These are phyloP conservation scores for Phorcus lineatus DNA, from an alignment of 2,888 invertebrate genomes.

Conservation along the genomic window DNA sequence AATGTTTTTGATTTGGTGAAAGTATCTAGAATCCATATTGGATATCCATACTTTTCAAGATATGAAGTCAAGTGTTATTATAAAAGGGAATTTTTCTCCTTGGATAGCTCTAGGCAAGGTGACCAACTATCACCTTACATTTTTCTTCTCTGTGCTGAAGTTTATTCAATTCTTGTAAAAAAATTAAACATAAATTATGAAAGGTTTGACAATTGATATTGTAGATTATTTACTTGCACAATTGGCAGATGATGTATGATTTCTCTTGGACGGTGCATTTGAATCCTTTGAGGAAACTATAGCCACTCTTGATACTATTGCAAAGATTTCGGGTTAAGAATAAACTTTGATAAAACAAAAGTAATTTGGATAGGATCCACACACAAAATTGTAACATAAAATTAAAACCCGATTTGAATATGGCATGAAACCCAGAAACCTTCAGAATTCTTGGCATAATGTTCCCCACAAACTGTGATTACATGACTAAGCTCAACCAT, in stretches of 20 bases:
- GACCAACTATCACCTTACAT: neutral
- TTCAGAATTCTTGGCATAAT: too few relatives aligned
- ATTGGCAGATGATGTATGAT: neutral
- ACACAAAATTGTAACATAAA: neutral
- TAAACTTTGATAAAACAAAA: neutral
- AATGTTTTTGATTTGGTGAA: slow-evolving; percentile 31
- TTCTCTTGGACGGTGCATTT: neutral
- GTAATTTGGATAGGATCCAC: neutral
- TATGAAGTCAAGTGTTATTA: neutral
- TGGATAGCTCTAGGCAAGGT: neutral
- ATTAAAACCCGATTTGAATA: too few relatives aligned
- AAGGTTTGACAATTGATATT: too few relatives aligned
- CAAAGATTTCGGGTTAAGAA: neutral
- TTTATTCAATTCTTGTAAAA: neutral
- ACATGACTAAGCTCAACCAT: neutral
- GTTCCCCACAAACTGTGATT: neutral
- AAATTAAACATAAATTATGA: too few relatives aligned
- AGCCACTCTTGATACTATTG: too few relatives aligned
- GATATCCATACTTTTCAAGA: slow-evolving; percentile 28
- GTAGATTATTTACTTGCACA: neutral
- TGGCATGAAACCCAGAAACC: too few relatives aligned
- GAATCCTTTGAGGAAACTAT: too few relatives aligned
- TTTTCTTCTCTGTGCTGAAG: neutral
- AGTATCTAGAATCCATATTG: slow-evolving; percentile 27
- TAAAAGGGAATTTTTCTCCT: neutral